Evolutionary conservation across 2,797 vertebrate genomes (phyloP).

Genomic region (Anguilla pacifica): DNA sequence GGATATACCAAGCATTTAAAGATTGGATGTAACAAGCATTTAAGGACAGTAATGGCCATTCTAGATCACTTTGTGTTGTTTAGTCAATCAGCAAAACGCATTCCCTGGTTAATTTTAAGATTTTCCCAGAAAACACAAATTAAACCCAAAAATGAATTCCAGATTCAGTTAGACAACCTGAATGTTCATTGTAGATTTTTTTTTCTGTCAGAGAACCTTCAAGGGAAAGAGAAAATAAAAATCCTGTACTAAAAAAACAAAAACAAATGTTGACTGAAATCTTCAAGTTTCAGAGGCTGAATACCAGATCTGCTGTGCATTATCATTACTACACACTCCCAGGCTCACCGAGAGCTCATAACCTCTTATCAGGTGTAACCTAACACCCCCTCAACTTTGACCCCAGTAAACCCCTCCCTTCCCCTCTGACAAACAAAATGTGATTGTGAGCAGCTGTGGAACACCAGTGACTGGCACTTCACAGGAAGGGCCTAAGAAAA

Average conservation of each 20-base stretch:
- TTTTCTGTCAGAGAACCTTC: not conserved
- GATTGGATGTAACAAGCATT: not conserved
- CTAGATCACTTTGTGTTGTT: not conserved
- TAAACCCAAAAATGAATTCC: not conserved
- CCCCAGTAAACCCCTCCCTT: constrained; percentile 60
- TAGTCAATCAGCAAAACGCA: not conserved
- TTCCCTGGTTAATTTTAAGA: not conserved
- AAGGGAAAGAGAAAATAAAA: not conserved
- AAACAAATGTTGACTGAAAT: not conserved
- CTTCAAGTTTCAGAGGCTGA: constrained; percentile 59
- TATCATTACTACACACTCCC: constrained; percentile 72
- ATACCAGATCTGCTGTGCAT: constrained; percentile 75
- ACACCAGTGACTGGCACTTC: constrained; percentile 68
- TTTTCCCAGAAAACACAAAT: not conserved
- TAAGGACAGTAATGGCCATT: not conserved
- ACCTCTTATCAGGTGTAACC: constrained; percentile 84
- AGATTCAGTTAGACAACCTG: not conserved
- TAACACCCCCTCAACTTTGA: constrained; percentile 81
- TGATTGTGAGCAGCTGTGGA: constrained; percentile 80
- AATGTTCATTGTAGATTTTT: not conserved
- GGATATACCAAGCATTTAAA: not conserved
- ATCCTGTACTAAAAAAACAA: not conserved
- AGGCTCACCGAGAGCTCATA: constrained; percentile 69
- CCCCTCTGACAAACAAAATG: constrained; percentile 69
- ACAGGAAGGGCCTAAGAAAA: constrained; percentile 53